A percentile compares a stretch with the other conserved stretches of the same genome.
These are phyloP conservation scores for Epinephelus malabaricus DNA, from an alignment of 2,797 vertebrate species.

Conservation along the genomic window DNA sequence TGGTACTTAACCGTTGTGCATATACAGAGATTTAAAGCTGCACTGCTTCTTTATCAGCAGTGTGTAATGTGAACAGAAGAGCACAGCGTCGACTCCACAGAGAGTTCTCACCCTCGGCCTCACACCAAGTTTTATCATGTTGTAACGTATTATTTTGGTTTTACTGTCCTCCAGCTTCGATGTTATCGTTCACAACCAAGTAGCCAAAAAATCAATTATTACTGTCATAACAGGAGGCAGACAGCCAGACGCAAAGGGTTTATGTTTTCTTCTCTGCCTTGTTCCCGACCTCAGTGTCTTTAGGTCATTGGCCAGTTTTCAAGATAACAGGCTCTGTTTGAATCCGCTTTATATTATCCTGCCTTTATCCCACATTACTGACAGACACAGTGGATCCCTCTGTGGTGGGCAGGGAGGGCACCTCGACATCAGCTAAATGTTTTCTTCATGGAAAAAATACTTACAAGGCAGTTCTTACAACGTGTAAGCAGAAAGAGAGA, in stretches of 20 bases:
- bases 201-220: not conserved
- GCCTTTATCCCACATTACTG: conserved; percentile 5
- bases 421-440: not conserved
- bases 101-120: not conserved
- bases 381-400: not conserved
- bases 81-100: too few species aligned
- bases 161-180: too few species aligned
- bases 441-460: not conserved
- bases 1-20: too few species aligned
- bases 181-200: not conserved
- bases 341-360: conserved; percentile 17
- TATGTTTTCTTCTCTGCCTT: conserved; percentile 3
- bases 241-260: not conserved
- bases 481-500: too few species aligned
- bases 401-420: not conserved
- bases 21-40: too few species aligned
- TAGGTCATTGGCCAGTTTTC: conserved; percentile 12
- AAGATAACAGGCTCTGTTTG: conserved; percentile 4
- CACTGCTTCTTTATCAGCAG: too few species aligned
- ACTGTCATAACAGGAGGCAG: not conserved
- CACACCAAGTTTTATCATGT: conserved; percentile 1
- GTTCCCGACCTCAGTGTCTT: conserved; percentile 14
- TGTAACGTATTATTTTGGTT: too few species aligned
- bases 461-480: not conserved
- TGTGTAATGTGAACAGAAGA: too few species aligned